phyloP scores from a whole-genome alignment of 2,888 invertebrate genomes.

The Yponomeuta sedellus region DNA sequence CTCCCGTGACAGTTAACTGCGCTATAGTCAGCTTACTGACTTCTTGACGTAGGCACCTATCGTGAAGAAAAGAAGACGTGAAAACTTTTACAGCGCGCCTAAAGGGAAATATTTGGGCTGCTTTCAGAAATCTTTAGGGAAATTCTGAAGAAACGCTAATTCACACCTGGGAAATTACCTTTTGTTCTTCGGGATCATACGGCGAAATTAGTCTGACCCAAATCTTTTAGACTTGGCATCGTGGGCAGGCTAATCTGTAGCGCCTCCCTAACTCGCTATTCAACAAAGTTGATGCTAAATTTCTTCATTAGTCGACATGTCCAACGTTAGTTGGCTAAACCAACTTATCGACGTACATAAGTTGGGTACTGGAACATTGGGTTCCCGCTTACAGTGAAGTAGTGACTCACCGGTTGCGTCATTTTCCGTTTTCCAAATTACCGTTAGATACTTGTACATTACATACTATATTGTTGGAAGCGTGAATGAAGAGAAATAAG shows the following conservation, averaged over 20 bases:
- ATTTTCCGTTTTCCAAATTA: background rate
- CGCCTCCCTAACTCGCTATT: too few relatives aligned
- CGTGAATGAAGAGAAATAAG: slow-evolving; percentile 14
- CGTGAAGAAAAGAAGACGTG: background rate
- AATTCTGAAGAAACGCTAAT: slow-evolving; percentile 16
- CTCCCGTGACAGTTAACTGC: background rate
- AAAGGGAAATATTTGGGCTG: slow-evolving; percentile 10
- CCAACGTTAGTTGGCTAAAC: background rate
- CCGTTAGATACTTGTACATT: background rate
- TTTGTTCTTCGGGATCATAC: background rate
- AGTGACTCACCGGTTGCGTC: background rate
- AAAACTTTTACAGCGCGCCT: background rate
- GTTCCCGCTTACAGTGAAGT: too few relatives aligned
- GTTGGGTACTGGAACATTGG: too few relatives aligned
- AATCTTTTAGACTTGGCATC: background rate
- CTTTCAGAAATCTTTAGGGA: slow-evolving; percentile 12
- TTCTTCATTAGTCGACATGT: background rate
- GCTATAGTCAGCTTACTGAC: background rate
- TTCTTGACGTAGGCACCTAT: background rate
- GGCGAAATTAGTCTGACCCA: background rate
- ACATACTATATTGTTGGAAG: background rate
- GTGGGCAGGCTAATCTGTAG: too few relatives aligned
- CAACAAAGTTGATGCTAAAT: too few relatives aligned
- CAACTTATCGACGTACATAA: background rate
- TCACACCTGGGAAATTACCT: slow-evolving; percentile 18